Percentiles rank a stretch among this genome's conserved stretches.
Conservation (phyloP, 1,140 invertebrate genomes). For the Dendrolimus kikuchii region DNA sequence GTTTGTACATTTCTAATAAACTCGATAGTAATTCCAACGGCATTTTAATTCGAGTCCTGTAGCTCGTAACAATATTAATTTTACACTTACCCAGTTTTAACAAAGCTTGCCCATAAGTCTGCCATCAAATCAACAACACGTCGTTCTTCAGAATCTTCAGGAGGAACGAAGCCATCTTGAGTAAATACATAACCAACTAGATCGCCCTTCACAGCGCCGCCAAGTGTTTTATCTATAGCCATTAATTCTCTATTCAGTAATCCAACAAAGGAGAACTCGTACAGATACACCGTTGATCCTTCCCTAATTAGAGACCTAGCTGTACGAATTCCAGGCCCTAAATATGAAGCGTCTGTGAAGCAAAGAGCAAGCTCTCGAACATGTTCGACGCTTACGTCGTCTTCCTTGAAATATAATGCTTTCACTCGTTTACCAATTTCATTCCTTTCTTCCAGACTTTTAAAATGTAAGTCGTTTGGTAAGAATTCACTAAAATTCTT, state of each 20-base stretch:
- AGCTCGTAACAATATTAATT: background rate
- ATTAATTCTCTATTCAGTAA: constrained; percentile 20
- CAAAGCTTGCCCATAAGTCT: constrained; percentile 37
- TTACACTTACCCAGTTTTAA: constrained; percentile 36
- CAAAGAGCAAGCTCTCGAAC: constrained; percentile 28
- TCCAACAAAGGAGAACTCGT: constrained; percentile 43
- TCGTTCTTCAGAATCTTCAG: constrained; percentile 13
- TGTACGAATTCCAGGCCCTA: constrained; percentile 31
- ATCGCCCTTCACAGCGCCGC: constrained; percentile 32
- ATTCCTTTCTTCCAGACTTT: constrained; percentile 13
- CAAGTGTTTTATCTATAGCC: constrained; percentile 10
- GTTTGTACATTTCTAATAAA: too few species aligned
- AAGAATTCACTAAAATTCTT: constrained; percentile 23
- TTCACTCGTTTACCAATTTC: constrained; percentile 23
- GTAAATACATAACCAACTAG: constrained; percentile 34
- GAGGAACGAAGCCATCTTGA: constrained; percentile 8
- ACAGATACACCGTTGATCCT: constrained; percentile 40
- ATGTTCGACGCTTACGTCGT: constrained; percentile 19
- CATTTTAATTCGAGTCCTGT: too few species aligned
- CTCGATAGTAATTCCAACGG: too few species aligned
- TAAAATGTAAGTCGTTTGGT: constrained; percentile 40
- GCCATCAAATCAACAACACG: constrained; percentile 22
- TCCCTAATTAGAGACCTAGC: constrained; percentile 27
- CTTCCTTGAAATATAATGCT: constrained; percentile 34
- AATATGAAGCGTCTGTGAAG: constrained; percentile 35